Base-by-base conservation (phyloP, 2,888 invertebrate genomes). In the Coelopa pilipes region DNA sequence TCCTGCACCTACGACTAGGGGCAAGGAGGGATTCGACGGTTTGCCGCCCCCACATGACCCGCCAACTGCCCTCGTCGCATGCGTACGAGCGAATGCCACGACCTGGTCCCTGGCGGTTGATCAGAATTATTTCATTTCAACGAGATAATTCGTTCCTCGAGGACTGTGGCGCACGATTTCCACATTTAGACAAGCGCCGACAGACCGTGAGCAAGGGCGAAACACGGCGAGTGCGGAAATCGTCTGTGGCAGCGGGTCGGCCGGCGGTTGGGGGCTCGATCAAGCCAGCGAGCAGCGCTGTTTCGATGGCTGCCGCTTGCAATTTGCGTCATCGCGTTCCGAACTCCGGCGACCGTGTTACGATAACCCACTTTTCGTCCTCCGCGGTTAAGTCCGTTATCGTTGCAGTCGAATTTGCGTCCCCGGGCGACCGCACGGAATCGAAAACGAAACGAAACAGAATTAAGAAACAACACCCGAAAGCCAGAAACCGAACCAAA, bases 101-200 rank as follows among this genome's bases (percentile, higher is more conserved):
- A 15, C 7, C 17, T 57, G 19, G 53, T n/a, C 11, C 12, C 12
- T 57, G n/a, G n/a, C 57, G 17, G 2, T 19, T 17, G 57, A 57
- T 57, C 57, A 21, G 15, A 45, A 63, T 63, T 10, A 63, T 21
- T 1, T n/a, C 63, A 63, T 63, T 63, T 63, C 24, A 63, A 63
- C 24, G 24, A 63, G 63, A 63, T 63, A 63, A 63, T 63, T 63
- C 24, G 21, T 63, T 34, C 63, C 63, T 63, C 13, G 63, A 63
- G 63, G 63, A 63, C 21, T 24, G 63, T 11, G 24, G 21, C 21
- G 63, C 63, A 63, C 63, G 63, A 63, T 63, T 63, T 63, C 11
- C 63, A 12, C 46, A 63, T 63, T 63, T 46, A 24, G 19, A 45
- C 63, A 46, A n/a, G 34, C 13, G 13, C 17, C 24, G n/a, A 17